A percentile compares a stretch with the other conserved stretches of the same genome.
These are phyloP conservation scores for Drosophila leonis DNA, from an alignment of 2,888 invertebrate genomes.

Conservation along the genomic window DNA sequence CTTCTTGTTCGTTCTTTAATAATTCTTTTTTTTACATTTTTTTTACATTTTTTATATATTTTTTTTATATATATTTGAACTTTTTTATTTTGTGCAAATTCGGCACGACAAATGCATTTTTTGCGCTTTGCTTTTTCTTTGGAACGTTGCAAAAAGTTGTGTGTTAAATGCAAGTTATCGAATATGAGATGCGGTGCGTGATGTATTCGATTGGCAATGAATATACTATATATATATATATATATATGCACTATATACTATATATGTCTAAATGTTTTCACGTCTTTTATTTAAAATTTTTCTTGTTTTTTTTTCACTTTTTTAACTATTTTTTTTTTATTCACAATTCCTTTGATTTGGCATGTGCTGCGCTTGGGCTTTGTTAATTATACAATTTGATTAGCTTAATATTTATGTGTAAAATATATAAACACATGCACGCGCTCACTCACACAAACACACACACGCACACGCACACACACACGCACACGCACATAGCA, in stretches of 20 bases:
- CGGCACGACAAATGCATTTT: slow-evolving; percentile 66
- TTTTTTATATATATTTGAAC: slow-evolving; percentile 29
- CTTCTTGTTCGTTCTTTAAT: slow-evolving; percentile 40
- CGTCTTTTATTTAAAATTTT: slow-evolving; percentile 2
- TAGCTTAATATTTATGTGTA: slow-evolving; percentile 38
- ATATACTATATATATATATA: background rate
- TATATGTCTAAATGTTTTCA: slow-evolving; percentile 12
- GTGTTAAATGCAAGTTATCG: slow-evolving; percentile 49
- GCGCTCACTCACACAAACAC: slow-evolving; percentile 18
- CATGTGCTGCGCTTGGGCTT: slow-evolving; percentile 30
- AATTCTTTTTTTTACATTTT: slow-evolving; percentile 34
- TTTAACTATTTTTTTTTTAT: background rate
- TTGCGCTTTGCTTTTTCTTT: slow-evolving; percentile 45
- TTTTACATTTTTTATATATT: slow-evolving; percentile 22
- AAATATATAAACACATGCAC: slow-evolving; percentile 15
- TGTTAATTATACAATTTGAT: slow-evolving; percentile 51
- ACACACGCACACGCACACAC: slow-evolving; percentile 17
- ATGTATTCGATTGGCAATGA: slow-evolving; percentile 59
- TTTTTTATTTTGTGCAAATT: slow-evolving; percentile 44
- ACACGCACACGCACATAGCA: slow-evolving; percentile 48
- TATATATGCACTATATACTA: background rate
- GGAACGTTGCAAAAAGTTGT: slow-evolving; percentile 49
- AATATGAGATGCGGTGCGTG: slow-evolving; percentile 64
- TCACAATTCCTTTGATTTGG: slow-evolving; percentile 20
- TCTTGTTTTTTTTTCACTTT: slow-evolving; percentile 2